Percentiles rank a stretch among this genome's conserved stretches.
phyloP scores from a whole-genome alignment of 2,797 vertebrate species.

The Echeneis naucrates region DNA sequence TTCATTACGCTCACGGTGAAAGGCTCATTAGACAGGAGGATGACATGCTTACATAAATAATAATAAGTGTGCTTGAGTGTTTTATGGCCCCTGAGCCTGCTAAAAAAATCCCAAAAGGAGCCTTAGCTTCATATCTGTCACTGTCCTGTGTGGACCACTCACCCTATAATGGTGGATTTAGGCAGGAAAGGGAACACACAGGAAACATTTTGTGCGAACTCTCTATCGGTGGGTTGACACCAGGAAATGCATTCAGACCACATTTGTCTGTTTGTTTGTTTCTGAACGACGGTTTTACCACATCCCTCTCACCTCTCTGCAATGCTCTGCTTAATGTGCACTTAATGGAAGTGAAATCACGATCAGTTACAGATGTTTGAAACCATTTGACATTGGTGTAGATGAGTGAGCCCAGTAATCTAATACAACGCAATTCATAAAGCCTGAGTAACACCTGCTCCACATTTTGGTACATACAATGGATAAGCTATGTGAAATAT shows the following conservation, averaged over 20 bases:
- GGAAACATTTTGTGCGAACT: constrained; percentile 24
- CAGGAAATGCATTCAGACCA: constrained; percentile 36
- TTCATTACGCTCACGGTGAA: constrained; percentile 77
- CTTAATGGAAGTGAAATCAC: constrained; percentile 72
- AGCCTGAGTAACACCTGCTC: constrained; percentile 65
- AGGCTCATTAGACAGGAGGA: constrained; percentile 82
- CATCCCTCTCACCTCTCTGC: constrained; percentile 31
- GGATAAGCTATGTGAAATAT: constrained; percentile 33
- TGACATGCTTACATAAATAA: constrained; percentile 83
- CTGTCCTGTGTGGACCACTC: constrained; percentile 31
- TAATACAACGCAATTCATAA: constrained; percentile 61
- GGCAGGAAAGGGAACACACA: not conserved
- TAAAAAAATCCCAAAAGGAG: constrained; percentile 60
- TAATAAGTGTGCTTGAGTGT: constrained; percentile 73
- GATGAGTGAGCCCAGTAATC: constrained; percentile 57
- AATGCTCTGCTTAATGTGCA: constrained; percentile 60
- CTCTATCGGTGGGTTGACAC: not conserved
- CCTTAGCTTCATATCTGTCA: constrained; percentile 49
- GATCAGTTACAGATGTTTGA: constrained; percentile 71
- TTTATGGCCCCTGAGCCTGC: constrained; percentile 65
- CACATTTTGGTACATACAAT: constrained; percentile 47
- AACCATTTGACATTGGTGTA: constrained; percentile 60
- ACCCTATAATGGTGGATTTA: constrained; percentile 24
- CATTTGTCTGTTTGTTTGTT: constrained; percentile 34
- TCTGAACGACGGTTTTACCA: constrained; percentile 55